Percentiles rank a stretch among this genome's conserved stretches.
Conservation (phyloP, 2,113 vertebrate species). For the Hyaena hyaena region DNA sequence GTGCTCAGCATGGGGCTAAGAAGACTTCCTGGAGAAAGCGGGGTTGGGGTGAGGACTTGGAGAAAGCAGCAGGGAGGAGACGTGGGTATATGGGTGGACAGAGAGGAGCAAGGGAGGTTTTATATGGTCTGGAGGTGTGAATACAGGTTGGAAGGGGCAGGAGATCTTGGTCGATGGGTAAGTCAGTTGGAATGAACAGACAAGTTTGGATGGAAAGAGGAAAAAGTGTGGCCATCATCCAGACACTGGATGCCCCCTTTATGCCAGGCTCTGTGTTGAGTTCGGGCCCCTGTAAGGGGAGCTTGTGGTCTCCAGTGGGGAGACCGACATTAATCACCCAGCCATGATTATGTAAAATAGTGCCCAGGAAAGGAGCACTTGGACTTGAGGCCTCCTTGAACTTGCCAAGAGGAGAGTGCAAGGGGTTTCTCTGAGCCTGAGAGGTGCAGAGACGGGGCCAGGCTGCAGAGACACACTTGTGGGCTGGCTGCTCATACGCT, state of each 20-base stretch:
- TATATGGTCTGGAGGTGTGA: accelerated
- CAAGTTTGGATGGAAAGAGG: neutral
- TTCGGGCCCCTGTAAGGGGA: neutral
- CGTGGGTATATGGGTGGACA: neutral
- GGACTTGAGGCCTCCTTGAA: neutral
- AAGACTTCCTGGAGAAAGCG: neutral
- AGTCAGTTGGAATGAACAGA: neutral
- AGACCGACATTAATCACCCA: neutral
- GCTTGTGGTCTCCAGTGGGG: neutral
- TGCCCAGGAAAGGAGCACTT: neutral
- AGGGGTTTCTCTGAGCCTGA: no score
- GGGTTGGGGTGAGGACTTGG: neutral
- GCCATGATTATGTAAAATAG: neutral
- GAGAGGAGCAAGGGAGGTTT: neutral
- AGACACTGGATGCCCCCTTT: neutral
- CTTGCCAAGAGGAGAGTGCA: neutral
- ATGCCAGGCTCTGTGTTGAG: neutral
- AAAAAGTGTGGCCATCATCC: neutral
- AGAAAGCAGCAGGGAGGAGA: neutral
- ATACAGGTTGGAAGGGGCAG: neutral
- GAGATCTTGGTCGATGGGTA: neutral
- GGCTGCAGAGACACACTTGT: neutral
- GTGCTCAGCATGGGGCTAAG: neutral
- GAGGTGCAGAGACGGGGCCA: neutral
- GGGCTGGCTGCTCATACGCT: accelerated